Conservation (phyloP, 1,140 invertebrate species). For the Apis mellifera region DNA sequence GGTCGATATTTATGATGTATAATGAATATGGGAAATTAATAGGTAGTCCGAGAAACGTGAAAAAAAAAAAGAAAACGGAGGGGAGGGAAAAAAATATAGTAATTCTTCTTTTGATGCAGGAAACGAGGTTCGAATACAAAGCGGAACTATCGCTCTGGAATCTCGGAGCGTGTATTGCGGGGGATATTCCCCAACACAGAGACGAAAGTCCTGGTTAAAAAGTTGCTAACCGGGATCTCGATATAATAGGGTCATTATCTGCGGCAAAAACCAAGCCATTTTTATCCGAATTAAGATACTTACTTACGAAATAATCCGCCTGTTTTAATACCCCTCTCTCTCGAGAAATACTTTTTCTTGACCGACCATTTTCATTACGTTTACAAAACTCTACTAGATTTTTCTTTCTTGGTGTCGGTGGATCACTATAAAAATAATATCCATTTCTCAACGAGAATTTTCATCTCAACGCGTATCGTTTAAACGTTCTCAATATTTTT, state of each 20-base stretch:
- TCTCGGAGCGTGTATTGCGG: neutral
- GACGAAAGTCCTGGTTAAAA: neutral
- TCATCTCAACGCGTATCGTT: too few species aligned
- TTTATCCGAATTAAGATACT: neutral
- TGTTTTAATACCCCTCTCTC: neutral
- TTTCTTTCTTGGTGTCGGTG: too few species aligned
- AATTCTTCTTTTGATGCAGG: neutral
- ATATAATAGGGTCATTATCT: constrained; percentile 37
- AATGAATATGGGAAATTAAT: neutral
- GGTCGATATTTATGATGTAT: too few species aligned
- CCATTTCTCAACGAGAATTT: constrained; percentile 6
- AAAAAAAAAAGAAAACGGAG: neutral
- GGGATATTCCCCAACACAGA: neutral
- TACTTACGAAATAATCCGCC: constrained; percentile 6
- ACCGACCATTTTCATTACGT: neutral
- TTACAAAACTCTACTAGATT: constrained; percentile 13
- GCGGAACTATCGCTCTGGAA: constrained; percentile 8
- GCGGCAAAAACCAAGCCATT: neutral
- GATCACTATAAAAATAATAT: constrained; percentile 10
- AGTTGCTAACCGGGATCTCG: neutral
- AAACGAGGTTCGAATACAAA: constrained; percentile 1
- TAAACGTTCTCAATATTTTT: too few species aligned
- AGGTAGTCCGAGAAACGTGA: too few species aligned
- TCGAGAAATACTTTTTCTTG: neutral
- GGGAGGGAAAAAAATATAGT: neutral